Evolutionary conservation across 2,797 vertebrate species (phyloP).

Genomic region (Myotis pilosus): DNA sequence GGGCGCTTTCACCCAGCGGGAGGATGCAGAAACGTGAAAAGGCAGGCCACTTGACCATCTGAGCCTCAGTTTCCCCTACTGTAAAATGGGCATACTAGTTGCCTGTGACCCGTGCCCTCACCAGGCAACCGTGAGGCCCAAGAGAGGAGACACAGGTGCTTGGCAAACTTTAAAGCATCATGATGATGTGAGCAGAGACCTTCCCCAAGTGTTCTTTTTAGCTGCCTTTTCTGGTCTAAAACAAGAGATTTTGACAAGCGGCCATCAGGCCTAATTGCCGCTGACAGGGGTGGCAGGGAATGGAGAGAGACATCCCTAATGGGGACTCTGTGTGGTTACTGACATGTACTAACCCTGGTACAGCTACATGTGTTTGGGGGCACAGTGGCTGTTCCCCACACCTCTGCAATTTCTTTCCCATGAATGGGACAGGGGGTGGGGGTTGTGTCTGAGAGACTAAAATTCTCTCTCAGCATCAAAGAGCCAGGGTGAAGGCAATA

Average conservation of each 20-base stretch:
- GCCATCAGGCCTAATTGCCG: background rate
- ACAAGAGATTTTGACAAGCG: background rate
- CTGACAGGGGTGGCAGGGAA: background rate
- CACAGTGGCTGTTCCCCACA: fast-evolving
- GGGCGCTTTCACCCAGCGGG: background rate
- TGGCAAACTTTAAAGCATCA: background rate
- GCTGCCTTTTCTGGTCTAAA: background rate
- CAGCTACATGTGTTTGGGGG: background rate
- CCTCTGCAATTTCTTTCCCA: background rate
- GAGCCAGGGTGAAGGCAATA: background rate
- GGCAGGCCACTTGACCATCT: background rate
- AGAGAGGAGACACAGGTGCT: no score
- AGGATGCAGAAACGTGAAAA: background rate
- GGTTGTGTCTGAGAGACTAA: background rate
- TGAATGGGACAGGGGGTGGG: fast-evolving
- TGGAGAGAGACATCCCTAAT: background rate
- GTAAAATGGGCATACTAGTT: background rate
- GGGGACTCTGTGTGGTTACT: background rate
- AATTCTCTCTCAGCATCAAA: background rate
- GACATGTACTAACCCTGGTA: background rate
- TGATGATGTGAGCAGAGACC: background rate
- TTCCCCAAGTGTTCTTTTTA: background rate
- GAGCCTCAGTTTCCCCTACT: background rate
- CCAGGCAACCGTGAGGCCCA: background rate
- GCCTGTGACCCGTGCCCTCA: background rate